Evolutionary conservation across 2,888 invertebrate species (phyloP).

Genomic region (Germaria angustata): DNA sequence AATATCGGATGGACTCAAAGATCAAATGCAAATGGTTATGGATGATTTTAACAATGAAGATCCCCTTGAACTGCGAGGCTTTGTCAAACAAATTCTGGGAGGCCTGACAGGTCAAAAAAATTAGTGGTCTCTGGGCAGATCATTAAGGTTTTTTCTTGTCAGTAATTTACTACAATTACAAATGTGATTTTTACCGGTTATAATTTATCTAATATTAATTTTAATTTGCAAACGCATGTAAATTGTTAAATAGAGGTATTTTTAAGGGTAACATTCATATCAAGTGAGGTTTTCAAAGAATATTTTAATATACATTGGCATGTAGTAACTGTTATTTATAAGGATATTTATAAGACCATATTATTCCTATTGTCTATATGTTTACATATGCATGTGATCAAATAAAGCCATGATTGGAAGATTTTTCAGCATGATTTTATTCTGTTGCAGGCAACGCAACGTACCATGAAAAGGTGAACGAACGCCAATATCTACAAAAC

Average conservation of each 20-base stretch:
- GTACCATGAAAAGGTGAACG: too few relatives aligned
- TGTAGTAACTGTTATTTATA: too few relatives aligned
- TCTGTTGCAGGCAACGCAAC: too few relatives aligned
- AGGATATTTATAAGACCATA: too few relatives aligned
- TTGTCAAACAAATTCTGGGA: conserved; percentile 75
- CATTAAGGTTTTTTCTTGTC: neutral
- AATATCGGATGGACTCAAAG: conserved; percentile 78
- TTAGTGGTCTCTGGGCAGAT: neutral
- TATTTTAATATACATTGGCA: neutral
- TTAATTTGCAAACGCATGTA: neutral
- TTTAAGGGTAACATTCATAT: neutral
- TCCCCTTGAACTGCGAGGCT: conserved; percentile 75
- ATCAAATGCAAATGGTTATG: conserved; percentile 77
- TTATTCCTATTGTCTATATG: too few relatives aligned
- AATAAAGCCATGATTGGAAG: too few relatives aligned
- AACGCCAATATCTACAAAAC: too few relatives aligned
- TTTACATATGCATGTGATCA: too few relatives aligned
- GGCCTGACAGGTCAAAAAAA: conserved; percentile 72
- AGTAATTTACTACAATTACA: neutral
- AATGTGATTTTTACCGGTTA: neutral
- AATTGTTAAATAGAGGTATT: neutral
- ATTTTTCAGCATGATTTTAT: too few relatives aligned
- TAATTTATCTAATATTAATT: neutral
- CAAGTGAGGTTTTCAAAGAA: neutral
- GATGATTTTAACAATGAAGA: conserved; percentile 78